Percentiles rank a stretch among this genome's conserved stretches.
These are phyloP conservation scores for Linnaemya tessellans DNA, from an alignment of 2,888 invertebrate species.

Conservation along the genomic window DNA sequence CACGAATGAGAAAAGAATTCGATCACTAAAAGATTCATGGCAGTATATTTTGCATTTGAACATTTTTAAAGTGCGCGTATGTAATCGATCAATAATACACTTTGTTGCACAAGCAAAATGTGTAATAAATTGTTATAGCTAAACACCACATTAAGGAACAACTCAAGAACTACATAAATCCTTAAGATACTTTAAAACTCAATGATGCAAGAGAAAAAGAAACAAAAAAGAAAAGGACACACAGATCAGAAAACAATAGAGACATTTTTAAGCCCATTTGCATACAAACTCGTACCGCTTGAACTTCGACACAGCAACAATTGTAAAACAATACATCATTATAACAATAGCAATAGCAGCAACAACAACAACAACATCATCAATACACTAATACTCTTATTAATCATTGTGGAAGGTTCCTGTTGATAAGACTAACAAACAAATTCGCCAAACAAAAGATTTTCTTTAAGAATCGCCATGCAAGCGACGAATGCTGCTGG, in stretches of 20 bases:
- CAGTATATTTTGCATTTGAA: slow-evolving; percentile 57
- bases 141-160: slow-evolving; percentile 28
- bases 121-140: slow-evolving; percentile 14
- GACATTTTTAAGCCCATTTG: slow-evolving; percentile 65
- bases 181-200: slow-evolving; percentile 53
- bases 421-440: slow-evolving; percentile 33
- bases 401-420: slow-evolving; percentile 25
- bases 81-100: slow-evolving; percentile 70
- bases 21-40: slow-evolving; percentile 49
- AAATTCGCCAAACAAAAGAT: slow-evolving; percentile 46
- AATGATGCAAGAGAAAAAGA: slow-evolving; percentile 39
- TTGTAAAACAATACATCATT: slow-evolving; percentile 35
- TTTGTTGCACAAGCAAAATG: slow-evolving; percentile 34
- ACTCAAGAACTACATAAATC: slow-evolving; percentile 34
- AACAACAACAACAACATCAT: too few relatives aligned
- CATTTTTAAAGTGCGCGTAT: background rate
- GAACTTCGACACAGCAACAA: slow-evolving; percentile 37
- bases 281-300: slow-evolving; percentile 53
- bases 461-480: slow-evolving; percentile 19
- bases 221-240: slow-evolving; percentile 51
- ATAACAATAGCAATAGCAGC: slow-evolving; percentile 36
- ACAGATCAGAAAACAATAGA: slow-evolving; percentile 60
- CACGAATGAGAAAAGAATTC: slow-evolving; percentile 49
- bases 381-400: background rate
- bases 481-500: slow-evolving; percentile 17